Base-by-base conservation (phyloP, 2,113 vertebrate species). In the Tupaia tana region DNA sequence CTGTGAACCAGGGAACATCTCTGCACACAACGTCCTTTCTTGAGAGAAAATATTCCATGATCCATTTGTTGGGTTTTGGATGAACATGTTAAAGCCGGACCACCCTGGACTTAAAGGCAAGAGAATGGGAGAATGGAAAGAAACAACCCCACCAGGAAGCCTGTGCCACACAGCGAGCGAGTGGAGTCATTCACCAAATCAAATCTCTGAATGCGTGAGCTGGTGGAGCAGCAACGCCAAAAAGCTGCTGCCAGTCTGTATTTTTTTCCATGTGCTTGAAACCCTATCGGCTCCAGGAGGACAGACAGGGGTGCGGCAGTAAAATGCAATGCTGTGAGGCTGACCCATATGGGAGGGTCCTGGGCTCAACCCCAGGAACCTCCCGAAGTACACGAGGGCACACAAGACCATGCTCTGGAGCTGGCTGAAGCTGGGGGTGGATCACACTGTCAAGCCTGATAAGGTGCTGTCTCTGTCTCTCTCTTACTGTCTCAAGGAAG, bases 41-140 rank as follows among this genome's bases (percentile, higher is more conserved):
- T 79, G 24, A 58, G 43, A 19, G n/a, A 82, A 63, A 59, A 13
- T 24, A 19, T 4, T 43, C 64, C 54, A 0, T 15, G 1, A 9
- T 31, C 64, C 9, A 0, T 43, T 25, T 1, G 8, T 14, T 14
- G 73, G 22, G 15, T 13, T 25, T 13, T 56, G 20, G 29, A 9
- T 2, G 25, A 58, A 80, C 31, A 15, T 14, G 67, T 19, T 14
- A 59, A 15, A 4, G 59, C 16, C 0, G 0, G 9, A 9, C 25
- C 29, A 16, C 52, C 25, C 2, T 22, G 18, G 54, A 31, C 22
- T 1, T 20, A 24, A 19, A 63, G 22, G 54, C 29, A 16, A 25
- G 3, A 15, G 73, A 25, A 25, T 0, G 11, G 27, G 18, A 0
- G 11, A 6, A 9, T 0, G 18, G 14, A 67, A 25, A 16, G 56